phyloP scores from a whole-genome alignment of 2,113 vertebrate species.

The Tragelaphus imberbis region DNA sequence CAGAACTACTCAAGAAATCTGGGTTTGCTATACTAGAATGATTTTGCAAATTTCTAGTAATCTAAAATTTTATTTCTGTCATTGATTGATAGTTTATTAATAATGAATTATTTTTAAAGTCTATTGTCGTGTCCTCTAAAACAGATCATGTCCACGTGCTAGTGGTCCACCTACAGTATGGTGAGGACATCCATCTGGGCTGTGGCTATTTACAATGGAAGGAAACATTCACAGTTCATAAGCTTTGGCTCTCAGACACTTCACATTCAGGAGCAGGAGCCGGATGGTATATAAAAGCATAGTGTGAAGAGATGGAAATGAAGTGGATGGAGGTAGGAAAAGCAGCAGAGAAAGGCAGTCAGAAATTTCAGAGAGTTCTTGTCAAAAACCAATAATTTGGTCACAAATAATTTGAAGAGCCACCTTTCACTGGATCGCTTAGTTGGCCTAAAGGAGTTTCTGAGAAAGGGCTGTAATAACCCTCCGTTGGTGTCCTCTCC shows the following conservation, averaged over 20 bases:
- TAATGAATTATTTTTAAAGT: background rate
- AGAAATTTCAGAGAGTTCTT: background rate
- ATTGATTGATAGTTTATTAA: background rate
- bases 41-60: background rate
- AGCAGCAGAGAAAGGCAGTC: background rate
- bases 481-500: background rate
- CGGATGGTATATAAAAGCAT: background rate
- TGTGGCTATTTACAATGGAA: background rate
- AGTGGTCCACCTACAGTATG: fast-evolving
- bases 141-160: background rate
- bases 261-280: background rate
- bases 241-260: background rate
- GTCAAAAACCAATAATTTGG: background rate
- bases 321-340: background rate
- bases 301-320: background rate
- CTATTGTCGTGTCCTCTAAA: background rate
- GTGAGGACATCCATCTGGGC: fast-evolving
- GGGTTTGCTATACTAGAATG: background rate
- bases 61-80: background rate
- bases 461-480: background rate
- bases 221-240: background rate
- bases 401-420: constrained; percentile 49
- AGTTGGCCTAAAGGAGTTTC: background rate
- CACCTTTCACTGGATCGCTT: background rate
- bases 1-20: background rate